Percentiles rank a stretch among this genome's conserved stretches.
Conservation (phyloP, 2,113 vertebrate species). For the Salminus brasiliensis region DNA sequence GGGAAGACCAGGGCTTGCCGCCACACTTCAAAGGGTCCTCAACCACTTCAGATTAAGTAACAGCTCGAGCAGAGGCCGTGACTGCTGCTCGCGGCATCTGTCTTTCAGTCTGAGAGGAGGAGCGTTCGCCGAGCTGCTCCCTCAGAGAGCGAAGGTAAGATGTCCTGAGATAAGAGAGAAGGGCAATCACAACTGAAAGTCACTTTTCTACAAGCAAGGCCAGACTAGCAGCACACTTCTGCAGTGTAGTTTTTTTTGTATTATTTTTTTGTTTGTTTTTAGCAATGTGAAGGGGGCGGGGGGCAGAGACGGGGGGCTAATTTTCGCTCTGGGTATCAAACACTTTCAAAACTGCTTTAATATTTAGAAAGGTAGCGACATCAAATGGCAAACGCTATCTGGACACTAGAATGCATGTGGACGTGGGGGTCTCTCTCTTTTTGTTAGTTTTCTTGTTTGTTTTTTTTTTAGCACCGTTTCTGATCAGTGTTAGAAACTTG, state of each 20-base stretch:
- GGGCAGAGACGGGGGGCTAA: too few species aligned
- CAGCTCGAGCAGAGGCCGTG: neutral
- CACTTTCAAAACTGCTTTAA: slow-evolving; percentile 23
- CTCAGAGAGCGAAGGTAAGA: slow-evolving; percentile 15
- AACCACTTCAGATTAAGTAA: slow-evolving; percentile 21
- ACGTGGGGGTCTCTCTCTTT: too few species aligned
- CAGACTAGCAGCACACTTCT: slow-evolving; percentile 14
- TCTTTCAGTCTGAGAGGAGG: slow-evolving; percentile 17
- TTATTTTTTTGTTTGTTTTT: neutral
- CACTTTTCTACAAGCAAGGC: slow-evolving; percentile 6
- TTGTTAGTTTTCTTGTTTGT: too few species aligned
- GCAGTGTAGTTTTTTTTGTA: slow-evolving; percentile 9
- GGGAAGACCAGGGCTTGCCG: slow-evolving; percentile 70
- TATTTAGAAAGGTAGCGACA: slow-evolving; percentile 40
- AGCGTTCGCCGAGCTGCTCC: neutral
- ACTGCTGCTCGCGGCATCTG: slow-evolving; percentile 1
- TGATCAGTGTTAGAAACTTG: slow-evolving; percentile 33
- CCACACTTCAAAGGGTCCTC: slow-evolving; percentile 47
- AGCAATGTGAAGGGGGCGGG: neutral
- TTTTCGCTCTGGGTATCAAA: slow-evolving; percentile 24
- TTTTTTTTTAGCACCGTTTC: slow-evolving; percentile 67
- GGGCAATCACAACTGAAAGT: neutral
- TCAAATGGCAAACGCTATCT: slow-evolving; percentile 45
- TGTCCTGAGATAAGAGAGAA: slow-evolving; percentile 44
- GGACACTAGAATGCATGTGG: slow-evolving; percentile 55